Base-by-base conservation (phyloP, 1,140 invertebrate species). In the Eriosoma lanigerum region DNA sequence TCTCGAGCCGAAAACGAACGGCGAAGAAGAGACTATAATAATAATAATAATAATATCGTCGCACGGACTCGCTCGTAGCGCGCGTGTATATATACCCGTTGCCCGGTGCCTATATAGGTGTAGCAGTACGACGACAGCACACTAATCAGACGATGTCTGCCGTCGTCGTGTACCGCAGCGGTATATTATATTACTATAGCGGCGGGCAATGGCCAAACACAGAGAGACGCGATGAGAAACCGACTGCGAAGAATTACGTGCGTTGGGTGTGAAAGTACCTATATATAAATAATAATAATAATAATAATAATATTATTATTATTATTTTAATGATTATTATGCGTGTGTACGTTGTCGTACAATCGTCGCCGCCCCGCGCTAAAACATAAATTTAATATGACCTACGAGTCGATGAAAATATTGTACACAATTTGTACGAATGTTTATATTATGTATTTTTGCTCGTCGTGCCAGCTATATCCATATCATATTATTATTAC, bases 201-300 rank as follows among this genome's bases (percentile, higher is more conserved):
- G 29, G 26, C 38, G 56, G 75, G 10, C 54, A 21, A 29, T 29
- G 56, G 58, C n/a, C 64, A 21, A 46, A 44, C 24, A 15, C 21
- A 15, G 44, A 64, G 21, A n/a, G 32, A 68, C 46, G 68, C 50
- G 78, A 66, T 80, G 78, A 80, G 60, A 68, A 54, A 66, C 46
- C 46, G 52, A n/a, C 76, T 38, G 21, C 32, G 52, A 38, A 13
- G 32, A 24, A 48, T 56, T 68, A 81, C 78, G 78, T 81, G 78
- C 78, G 19, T 62, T 38, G 60, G 78, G 64, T 54, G 75, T 78
- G 75, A 78, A 58, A 26, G 54, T 26, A 75, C 38, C 24, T 24
- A n/a, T n/a, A n/a, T n/a, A n/a, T n/a, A n/a, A n/a, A n/a, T n/a
- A n/a, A n/a, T n/a, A n/a, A n/a, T n/a, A n/a, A n/a, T n/a, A n/a